A percentile compares a stretch with the other conserved stretches of the same genome.
Conservation (phyloP, 30 jellyfish, hydroid and myxozoan genomes). For the Cassiopea andromeda region DNA sequence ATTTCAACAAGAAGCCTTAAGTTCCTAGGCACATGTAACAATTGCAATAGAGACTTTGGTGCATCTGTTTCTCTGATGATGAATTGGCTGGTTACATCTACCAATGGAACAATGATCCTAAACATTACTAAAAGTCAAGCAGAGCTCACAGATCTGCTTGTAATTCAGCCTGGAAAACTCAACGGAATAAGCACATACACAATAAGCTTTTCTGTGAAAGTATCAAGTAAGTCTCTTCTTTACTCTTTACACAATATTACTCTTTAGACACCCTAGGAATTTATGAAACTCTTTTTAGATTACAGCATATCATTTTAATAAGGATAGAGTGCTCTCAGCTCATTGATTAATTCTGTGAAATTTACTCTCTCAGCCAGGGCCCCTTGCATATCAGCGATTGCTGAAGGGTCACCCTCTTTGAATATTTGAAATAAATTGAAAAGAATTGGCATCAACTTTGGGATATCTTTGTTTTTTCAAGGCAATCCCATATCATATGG, state of each 20-base stretch:
- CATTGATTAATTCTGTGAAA: too few relatives aligned
- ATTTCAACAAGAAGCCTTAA: conserved; percentile 52
- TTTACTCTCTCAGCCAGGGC: too few relatives aligned
- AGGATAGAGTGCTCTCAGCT: too few relatives aligned
- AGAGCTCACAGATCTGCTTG: conserved; percentile 28
- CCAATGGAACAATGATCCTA: conserved; percentile 19
- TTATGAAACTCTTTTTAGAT: too few relatives aligned
- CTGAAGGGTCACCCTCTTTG: too few relatives aligned
- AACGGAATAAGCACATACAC: conserved; percentile 16
- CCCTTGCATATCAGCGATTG: too few relatives aligned
- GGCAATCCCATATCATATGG: neutral
- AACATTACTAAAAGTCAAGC: conserved; percentile 13
- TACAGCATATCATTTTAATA: too few relatives aligned
- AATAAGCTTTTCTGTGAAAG: neutral
- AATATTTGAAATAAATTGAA: too few relatives aligned
- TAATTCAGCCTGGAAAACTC: conserved; percentile 13
- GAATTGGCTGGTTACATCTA: conserved; percentile 18
- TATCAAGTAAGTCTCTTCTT: conserved; percentile 19
- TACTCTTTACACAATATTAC: too few relatives aligned
- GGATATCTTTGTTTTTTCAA: neutral
- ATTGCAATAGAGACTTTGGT: conserved; percentile 57
- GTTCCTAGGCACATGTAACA: conserved; percentile 68
- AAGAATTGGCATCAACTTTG: too few relatives aligned
- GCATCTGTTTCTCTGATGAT: neutral
- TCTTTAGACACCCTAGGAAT: neutral